Evolutionary conservation across 2,797 vertebrate species (phyloP).

Genomic region (Urosaurus nigricauda): DNA sequence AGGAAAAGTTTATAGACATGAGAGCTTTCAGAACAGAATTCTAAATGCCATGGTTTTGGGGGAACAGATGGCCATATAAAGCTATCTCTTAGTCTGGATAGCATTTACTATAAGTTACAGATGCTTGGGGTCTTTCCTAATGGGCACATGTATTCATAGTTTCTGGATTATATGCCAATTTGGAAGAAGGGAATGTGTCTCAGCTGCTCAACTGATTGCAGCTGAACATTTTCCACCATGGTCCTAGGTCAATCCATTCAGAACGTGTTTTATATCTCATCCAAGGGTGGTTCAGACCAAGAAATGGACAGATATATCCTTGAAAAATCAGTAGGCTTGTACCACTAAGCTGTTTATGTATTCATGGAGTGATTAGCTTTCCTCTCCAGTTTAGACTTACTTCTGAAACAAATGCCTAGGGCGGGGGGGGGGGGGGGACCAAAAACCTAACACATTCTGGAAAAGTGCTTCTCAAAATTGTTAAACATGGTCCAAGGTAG

Average conservation of each 20-base stretch:
- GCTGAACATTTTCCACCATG: accelerated
- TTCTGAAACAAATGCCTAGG: neutral
- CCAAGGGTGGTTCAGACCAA: neutral
- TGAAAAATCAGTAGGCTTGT: conserved; percentile 9
- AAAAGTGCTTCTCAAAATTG: neutral
- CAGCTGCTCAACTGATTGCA: conserved; percentile 1
- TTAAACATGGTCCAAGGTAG: neutral
- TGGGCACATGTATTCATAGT: conserved; percentile 6
- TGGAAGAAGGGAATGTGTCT: conserved; percentile 25
- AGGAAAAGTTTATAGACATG: conserved; percentile 54
- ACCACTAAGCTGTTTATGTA: neutral
- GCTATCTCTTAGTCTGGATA: conserved; percentile 22
- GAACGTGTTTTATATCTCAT: neutral
- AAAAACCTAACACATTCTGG: too few relatives aligned
- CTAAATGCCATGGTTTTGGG: conserved; percentile 44
- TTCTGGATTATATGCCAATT: conserved; percentile 25
- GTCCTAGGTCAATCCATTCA: neutral
- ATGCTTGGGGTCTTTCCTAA: conserved; percentile 38
- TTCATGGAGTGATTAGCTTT: neutral
- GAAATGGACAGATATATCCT: neutral
- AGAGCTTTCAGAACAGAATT: conserved; percentile 38
- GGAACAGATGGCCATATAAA: conserved; percentile 65
- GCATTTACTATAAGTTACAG: conserved; percentile 40
- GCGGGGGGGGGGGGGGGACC: too few relatives aligned
- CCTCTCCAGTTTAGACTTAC: neutral